Evolutionary conservation across 2,113 vertebrate genomes (phyloP).

Genomic region (Axis porcinus): DNA sequence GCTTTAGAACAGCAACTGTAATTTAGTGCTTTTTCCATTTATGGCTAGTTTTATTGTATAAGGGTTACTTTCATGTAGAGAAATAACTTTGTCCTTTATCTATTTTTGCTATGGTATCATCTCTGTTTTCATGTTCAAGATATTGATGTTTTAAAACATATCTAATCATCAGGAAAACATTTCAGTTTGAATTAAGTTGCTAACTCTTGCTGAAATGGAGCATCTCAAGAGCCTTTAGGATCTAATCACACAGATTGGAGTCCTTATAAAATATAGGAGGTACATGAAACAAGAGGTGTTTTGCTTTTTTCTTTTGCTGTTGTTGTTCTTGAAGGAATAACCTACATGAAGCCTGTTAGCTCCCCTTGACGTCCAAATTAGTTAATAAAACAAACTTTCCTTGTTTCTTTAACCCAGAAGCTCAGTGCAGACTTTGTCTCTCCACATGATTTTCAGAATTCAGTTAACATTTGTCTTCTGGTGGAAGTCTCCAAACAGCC

Average conservation of each 20-base stretch:
- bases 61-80: background rate
- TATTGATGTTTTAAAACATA: constrained; percentile 27
- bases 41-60: background rate
- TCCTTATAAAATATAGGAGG: background rate
- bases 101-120: background rate
- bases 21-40: background rate
- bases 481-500: background rate
- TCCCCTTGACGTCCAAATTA: background rate
- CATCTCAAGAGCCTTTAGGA: background rate
- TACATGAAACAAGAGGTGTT: background rate
- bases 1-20: background rate
- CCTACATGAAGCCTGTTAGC: background rate
- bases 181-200: constrained; percentile 23
- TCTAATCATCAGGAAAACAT: constrained; percentile 32
- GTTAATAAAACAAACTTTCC: background rate
- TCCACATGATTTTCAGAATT: background rate
- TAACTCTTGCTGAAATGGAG: constrained; percentile 32
- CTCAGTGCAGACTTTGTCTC: background rate
- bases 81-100: background rate
- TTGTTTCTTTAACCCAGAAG: background rate
- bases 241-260: background rate
- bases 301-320: background rate
- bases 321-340: background rate
- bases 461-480: background rate
- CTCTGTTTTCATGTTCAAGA: constrained; percentile 36